phyloP scores from a whole-genome alignment of 2,888 invertebrate genomes.

The Bimastos eiseni region DNA sequence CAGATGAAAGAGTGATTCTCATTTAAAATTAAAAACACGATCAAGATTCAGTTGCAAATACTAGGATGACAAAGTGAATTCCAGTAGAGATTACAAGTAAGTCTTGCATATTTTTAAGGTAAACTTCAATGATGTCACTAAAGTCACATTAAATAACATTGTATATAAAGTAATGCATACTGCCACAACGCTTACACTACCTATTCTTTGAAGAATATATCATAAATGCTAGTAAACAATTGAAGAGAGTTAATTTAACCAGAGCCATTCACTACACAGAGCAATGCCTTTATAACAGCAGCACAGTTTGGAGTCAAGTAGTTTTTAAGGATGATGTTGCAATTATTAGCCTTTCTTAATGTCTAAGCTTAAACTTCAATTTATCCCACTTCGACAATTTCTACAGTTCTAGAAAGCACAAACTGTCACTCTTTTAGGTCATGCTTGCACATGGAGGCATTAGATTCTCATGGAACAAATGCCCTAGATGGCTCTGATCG shows the following conservation, averaged over 20 bases:
- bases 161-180: neutral
- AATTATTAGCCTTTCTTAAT: neutral
- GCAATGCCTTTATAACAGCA: neutral
- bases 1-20: neutral
- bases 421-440: neutral
- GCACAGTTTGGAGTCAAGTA: neutral
- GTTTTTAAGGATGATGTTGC: slow-evolving; percentile 7
- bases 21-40: neutral
- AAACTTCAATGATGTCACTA: neutral
- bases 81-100: neutral
- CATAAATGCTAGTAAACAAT: neutral
- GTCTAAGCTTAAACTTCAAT: neutral
- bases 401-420: neutral
- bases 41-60: neutral
- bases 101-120: neutral
- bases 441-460: neutral
- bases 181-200: neutral
- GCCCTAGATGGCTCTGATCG: neutral
- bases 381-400: neutral
- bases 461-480: neutral
- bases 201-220: neutral
- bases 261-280: neutral
- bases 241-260: neutral
- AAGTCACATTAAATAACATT: neutral
- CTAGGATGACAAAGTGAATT: neutral